Percentiles rank a stretch among this genome's conserved stretches.
Evolutionary conservation across 2,113 vertebrate genomes (phyloP).

Genomic region (Diadophis punctatus): DNA sequence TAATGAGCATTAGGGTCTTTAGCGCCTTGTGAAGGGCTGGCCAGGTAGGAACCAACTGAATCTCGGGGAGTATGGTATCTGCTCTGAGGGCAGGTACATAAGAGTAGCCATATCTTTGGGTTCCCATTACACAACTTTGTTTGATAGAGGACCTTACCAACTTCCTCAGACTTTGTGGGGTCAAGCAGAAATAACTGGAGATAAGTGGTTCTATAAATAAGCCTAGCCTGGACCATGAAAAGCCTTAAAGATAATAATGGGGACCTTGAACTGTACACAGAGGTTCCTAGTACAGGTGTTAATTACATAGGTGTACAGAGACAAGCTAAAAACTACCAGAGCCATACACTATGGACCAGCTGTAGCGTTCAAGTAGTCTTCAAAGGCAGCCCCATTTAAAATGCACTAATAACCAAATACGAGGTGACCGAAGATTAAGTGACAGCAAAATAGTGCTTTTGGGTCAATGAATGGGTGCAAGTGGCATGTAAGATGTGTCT

Average conservation of each 20-base stretch:
- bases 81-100: not conserved
- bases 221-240: not conserved
- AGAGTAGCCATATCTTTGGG: not conserved
- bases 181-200: not conserved
- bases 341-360: not conserved
- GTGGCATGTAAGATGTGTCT: not conserved
- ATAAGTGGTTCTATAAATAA: not conserved
- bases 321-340: not conserved
- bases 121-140: not conserved
- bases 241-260: not conserved
- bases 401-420: not conserved
- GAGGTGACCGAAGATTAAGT: not conserved
- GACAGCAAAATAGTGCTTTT: not conserved
- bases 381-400: not conserved
- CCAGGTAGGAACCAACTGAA: not conserved
- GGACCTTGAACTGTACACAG: not conserved
- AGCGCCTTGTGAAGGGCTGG: not conserved
- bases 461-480: not conserved
- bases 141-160: not conserved
- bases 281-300: not conserved
- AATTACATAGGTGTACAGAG: not conserved
- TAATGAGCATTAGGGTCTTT: not conserved
- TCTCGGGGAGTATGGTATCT: not conserved
- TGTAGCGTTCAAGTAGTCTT: not conserved
- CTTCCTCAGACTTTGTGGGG: not conserved